Evolutionary conservation across 2,797 vertebrate genomes (phyloP), one percentile per base, ranked within the genome.

Genomic region (Hafferia zeledoni): DNA sequence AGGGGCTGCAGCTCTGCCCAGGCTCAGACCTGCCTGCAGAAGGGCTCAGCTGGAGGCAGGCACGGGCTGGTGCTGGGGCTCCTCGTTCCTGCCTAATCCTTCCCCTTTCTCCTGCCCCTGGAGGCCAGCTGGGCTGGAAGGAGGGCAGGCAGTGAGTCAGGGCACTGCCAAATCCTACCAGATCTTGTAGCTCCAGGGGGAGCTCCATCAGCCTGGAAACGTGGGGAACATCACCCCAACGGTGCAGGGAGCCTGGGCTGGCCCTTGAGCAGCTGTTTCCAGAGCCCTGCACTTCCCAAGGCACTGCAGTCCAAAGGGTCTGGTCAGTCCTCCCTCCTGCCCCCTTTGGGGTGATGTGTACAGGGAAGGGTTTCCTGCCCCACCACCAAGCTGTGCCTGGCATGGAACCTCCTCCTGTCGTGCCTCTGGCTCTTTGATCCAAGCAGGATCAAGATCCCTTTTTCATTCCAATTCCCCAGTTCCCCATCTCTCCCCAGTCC

Each of bases 1-100:
- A 77, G 60, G 57, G 72, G 71, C 89, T 89, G 71, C 5, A 0
- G 76, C 46, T 68, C 46, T 83, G 27, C 61, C 85, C 85, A 72
- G 83, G 91, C 85, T 71, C 16, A 49, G 79, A 28, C 89, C 92
- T 91, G 93, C 72, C 80, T 75, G 74, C 27, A 4, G 5, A 61
- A 93, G 57, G 72, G 82, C 76, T 85, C 20, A 57, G 17, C 7
- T 57, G 81, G 64, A 80, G 82, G 67, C 86, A 94, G 80, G 94
- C 70, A 39, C 4, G 28, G 89, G 86, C 89, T 87, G 82, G 87
- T 25, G 56, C 79, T 59, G 90, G 30, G 8, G 8, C 71, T 82
- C 53, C 63, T 94, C 77, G 9, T 76, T 84, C 80, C 88, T 81
- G 47, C 52, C 77, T 72, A 90, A 95, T 89, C 89, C 70, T 69